phyloP scores from a whole-genome alignment of 2,113 vertebrate species.

The Pterocles gutturalis region DNA sequence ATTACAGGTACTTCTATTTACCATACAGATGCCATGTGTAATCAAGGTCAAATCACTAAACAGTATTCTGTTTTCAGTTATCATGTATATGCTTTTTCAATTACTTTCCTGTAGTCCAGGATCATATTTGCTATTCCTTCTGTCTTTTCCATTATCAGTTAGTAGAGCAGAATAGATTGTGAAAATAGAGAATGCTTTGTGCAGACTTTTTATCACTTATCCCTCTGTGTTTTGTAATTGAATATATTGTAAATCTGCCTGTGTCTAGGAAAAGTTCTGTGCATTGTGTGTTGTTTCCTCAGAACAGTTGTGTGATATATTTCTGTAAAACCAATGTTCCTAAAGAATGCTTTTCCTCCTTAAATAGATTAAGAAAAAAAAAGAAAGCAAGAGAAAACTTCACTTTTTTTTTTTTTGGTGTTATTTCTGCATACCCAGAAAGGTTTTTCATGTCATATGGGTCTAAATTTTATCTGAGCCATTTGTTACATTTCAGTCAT shows the following conservation, averaged over 20 bases:
- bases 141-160: not conserved
- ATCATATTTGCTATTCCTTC: not conserved
- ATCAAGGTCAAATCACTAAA: not conserved
- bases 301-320: not conserved
- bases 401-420: not conserved
- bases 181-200: not conserved
- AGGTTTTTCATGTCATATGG: not conserved
- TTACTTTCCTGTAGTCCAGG: not conserved
- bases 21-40: not conserved
- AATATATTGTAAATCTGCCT: not conserved
- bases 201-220: not conserved
- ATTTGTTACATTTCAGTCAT: not conserved
- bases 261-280: not conserved
- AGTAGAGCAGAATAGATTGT: not conserved
- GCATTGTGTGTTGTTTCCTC: not conserved
- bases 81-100: not conserved
- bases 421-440: not conserved
- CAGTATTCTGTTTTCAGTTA: not conserved
- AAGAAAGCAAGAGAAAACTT: not conserved
- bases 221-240: not conserved
- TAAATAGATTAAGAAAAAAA: not conserved
- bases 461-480: not conserved
- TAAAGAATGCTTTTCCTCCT: not conserved
- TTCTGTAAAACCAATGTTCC: not conserved
- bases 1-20: slow-evolving; percentile 88